Conservation (phyloP, 2,113 vertebrate genomes). For the Caranx ignobilis region DNA sequence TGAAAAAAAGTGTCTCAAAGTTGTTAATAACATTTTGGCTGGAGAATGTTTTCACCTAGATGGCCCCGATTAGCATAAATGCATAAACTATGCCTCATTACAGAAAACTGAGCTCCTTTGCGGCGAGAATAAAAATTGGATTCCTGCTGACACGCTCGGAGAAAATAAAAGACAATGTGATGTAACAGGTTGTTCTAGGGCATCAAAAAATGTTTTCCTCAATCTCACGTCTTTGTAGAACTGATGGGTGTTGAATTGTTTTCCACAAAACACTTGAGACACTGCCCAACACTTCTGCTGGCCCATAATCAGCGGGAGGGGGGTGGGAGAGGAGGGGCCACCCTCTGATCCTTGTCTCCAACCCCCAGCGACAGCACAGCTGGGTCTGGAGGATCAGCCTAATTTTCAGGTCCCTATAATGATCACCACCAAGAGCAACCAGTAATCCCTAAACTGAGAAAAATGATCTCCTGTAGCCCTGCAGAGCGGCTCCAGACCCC, state of each 20-base stretch:
- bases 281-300: conserved; percentile 60
- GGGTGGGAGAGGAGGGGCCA: conserved; percentile 34
- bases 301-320: conserved; percentile 38
- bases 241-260: conserved; percentile 62
- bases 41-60: conserved; percentile 74
- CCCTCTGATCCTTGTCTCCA: conserved; percentile 69
- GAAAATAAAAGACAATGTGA: conserved; percentile 61
- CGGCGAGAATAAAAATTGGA: conserved; percentile 26
- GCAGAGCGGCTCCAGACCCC: conserved; percentile 62
- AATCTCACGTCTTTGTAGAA: conserved; percentile 49
- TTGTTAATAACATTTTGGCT: conserved; percentile 83
- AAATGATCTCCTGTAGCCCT: conserved; percentile 75
- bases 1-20: conserved; percentile 76
- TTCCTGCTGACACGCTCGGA: conserved; percentile 30
- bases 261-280: conserved; percentile 64
- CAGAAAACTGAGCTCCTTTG: conserved; percentile 30
- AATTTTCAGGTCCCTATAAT: conserved; percentile 82
- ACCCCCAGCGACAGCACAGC: conserved; percentile 78
- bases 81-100: conserved; percentile 71
- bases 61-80: conserved; percentile 72
- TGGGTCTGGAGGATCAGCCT: conserved; percentile 80
- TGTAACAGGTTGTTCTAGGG: conserved; percentile 63
- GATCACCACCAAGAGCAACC: conserved; percentile 75
- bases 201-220: conserved; percentile 33
- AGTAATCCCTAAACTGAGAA: conserved; percentile 81